Base-by-base conservation (phyloP, 2,113 vertebrate species). In the Ramphastos sulfuratus region DNA sequence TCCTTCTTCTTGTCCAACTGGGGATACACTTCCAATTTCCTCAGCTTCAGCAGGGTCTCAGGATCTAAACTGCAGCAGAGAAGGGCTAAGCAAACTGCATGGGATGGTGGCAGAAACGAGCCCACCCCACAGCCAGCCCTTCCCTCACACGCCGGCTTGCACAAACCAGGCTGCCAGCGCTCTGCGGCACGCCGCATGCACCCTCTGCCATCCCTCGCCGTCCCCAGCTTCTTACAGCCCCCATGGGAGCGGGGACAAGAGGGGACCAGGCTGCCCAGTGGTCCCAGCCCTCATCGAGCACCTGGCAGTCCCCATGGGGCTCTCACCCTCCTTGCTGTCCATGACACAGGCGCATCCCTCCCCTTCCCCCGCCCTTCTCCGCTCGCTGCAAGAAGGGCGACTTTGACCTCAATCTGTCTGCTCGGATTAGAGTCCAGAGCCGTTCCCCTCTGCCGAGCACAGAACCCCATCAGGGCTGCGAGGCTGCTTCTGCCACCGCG, bases 321-420 rank as follows among this genome's bases (percentile, higher is more conserved):
- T 42, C 58, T 33, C 3, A 0, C 8, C 23, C 39, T 64, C 64
- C 50, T 28, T 14, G 48, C n/a, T 70, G 63, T n/a, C 74, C 73
- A 55, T 28, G 0, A 0, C 73, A 9, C 63, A 27, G 4, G 0
- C 4, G 0, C 6, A 11, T 17, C 21, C 82, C 58, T 75, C 81
- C 48, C 54, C 16, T 74, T 87, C 31, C 65, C 55, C 64, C 87
- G 61, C 90, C 87, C 72, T 73, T 83, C 85, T 58, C 67, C 0
- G 23, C 82, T 89, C 70, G 65, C 72, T 89, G 92, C 92, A 61
- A 7, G 20, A 46, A 90, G 91, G 96, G 72, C 24, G 7, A 16
- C 0, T 46, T 61, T 96, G 96, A 97, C 97, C 97, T 97, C 94
- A 96, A 97, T 97, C 96, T 97, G 97, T 97, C 96, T 85, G 81